Percentiles rank a stretch among this genome's conserved stretches.
Evolutionary conservation across 2,113 vertebrate genomes (phyloP).

Genomic region (Pteropus alecto): DNA sequence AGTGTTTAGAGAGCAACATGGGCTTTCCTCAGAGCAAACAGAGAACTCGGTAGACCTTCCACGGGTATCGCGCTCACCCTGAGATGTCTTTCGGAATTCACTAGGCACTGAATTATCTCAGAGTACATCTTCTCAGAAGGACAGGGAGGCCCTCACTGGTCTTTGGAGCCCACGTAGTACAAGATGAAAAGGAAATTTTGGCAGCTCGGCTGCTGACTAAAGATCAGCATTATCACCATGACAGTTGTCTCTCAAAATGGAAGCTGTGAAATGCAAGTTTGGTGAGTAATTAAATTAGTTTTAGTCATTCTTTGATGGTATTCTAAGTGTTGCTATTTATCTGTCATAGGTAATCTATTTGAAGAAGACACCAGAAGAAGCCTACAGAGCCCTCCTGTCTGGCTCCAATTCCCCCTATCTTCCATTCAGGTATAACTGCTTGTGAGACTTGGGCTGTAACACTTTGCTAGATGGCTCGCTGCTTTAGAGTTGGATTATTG

Average conservation of each 20-base stretch:
- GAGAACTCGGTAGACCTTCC: background rate
- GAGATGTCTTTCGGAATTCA: background rate
- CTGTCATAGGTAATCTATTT: slow-evolving; percentile 92
- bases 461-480: background rate
- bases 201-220: background rate
- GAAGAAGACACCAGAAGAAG: slow-evolving; percentile 97
- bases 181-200: background rate
- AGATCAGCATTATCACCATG: background rate
- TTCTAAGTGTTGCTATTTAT: slow-evolving; percentile 62
- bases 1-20: background rate
- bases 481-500: background rate
- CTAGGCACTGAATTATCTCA: background rate
- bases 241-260: background rate
- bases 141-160: background rate
- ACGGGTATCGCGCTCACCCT: too few species aligned
- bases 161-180: background rate
- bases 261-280: background rate
- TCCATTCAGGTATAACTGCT: slow-evolving; percentile 92
- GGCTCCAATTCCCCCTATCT: slow-evolving; percentile 94
- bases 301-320: background rate
- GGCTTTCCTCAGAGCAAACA: background rate
- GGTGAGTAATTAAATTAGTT: background rate
- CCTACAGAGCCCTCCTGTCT: slow-evolving; percentile 90
- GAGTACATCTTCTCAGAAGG: background rate
- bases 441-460: background rate